phyloP scores from a whole-genome alignment of 1,140 invertebrate genomes.

The Drosophila sp. region DNA sequence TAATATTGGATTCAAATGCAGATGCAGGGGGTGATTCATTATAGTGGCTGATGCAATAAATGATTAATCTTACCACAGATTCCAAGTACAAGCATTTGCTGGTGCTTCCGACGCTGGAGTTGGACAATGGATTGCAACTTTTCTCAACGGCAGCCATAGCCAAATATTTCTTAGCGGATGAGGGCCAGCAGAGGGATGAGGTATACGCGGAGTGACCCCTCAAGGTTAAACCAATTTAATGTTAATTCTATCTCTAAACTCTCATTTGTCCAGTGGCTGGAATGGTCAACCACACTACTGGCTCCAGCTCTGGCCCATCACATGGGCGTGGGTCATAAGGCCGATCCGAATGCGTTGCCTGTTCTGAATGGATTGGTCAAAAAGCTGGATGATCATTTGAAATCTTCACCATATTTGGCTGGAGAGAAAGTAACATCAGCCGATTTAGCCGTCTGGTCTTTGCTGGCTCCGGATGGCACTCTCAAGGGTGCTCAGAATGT shows the following conservation, averaged over 20 bases:
- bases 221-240: conserved; percentile 69
- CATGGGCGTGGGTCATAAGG: conserved; percentile 83
- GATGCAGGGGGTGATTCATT: conserved; percentile 20
- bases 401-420: conserved; percentile 79
- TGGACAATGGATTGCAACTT: conserved; percentile 83
- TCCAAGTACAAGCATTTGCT: conserved; percentile 61
- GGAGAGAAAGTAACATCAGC: conserved; percentile 71
- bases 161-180: conserved; percentile 84
- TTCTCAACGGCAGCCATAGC: conserved; percentile 86
- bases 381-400: conserved; percentile 81
- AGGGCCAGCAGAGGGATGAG: conserved; percentile 67
- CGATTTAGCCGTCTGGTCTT: conserved; percentile 65
- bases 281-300: conserved; percentile 89
- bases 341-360: conserved; percentile 83
- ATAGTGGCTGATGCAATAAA: conserved; percentile 64
- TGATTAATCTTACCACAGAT: conserved; percentile 59
- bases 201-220: conserved; percentile 49
- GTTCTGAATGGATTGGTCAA: conserved; percentile 83
- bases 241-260: not conserved
- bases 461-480: conserved; percentile 83
- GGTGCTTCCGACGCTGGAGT: conserved; percentile 84
- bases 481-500: conserved; percentile 81
- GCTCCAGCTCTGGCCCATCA: conserved; percentile 85
- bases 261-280: conserved; percentile 86
- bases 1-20: not conserved